A percentile compares a stretch with the other conserved stretches of the same genome.
Conservation (phyloP, 2,113 vertebrate genomes). For the Phalacrocorax pelagicus region DNA sequence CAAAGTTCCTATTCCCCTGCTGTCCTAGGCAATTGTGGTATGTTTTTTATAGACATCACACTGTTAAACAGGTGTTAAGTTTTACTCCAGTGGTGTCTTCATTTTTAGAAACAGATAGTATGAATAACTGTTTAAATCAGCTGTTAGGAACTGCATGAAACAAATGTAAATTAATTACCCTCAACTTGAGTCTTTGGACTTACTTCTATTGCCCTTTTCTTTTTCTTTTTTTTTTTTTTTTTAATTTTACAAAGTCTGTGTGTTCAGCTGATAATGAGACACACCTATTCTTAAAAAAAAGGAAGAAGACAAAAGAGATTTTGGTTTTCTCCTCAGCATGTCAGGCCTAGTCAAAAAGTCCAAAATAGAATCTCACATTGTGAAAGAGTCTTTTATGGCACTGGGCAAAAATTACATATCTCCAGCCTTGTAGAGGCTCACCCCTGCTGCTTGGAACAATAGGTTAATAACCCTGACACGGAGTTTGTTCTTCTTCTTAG, state of each 20-base stretch:
- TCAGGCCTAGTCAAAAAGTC: background rate
- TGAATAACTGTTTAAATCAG: slow-evolving; percentile 11
- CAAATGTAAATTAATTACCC: background rate
- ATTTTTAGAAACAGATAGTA: slow-evolving; percentile 36
- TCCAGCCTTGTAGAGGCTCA: background rate
- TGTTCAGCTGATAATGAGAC: background rate
- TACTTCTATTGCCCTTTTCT: background rate
- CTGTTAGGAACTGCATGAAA: background rate
- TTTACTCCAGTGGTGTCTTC: slow-evolving; percentile 34
- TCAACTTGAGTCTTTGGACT: background rate
- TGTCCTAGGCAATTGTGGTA: slow-evolving; percentile 24
- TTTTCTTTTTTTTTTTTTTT: background rate
- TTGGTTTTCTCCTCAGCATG: background rate
- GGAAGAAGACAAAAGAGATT: background rate
- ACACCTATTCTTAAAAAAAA: background rate
- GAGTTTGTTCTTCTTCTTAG: background rate
- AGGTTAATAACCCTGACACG: background rate
- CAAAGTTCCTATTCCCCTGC: slow-evolving; percentile 31
- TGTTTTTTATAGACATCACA: slow-evolving; percentile 39
- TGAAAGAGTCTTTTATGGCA: background rate
- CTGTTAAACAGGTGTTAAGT: slow-evolving; percentile 60
- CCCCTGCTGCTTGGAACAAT: background rate
- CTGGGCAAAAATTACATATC: background rate
- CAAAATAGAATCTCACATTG: background rate
- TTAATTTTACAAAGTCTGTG: background rate